Evolutionary conservation across 2,888 invertebrate genomes (phyloP).

Genomic region (Andrena praecox): DNA sequence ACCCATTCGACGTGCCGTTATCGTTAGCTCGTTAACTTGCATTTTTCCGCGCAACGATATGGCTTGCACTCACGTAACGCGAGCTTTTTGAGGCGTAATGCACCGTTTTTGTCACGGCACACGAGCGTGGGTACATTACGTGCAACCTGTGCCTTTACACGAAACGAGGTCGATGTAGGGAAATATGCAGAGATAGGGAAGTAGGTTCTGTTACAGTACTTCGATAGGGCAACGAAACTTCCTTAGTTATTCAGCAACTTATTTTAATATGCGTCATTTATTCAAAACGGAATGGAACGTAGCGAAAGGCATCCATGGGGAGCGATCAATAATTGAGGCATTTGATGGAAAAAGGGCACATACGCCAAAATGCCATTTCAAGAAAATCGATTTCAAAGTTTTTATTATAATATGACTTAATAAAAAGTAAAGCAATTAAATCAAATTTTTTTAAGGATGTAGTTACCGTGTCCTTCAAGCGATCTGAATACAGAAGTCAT

Average conservation of each 20-base stretch:
- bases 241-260: neutral
- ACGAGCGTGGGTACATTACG: slow-evolving; percentile 38
- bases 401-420: too few relatives aligned
- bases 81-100: slow-evolving; percentile 45
- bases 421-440: too few relatives aligned
- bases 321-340: too few relatives aligned
- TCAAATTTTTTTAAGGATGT: too few relatives aligned
- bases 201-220: neutral
- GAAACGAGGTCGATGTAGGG: slow-evolving; percentile 7
- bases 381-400: too few relatives aligned
- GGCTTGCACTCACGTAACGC: slow-evolving; percentile 51
- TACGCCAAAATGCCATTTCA: too few relatives aligned
- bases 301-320: too few relatives aligned
- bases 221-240: neutral
- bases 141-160: slow-evolving; percentile 4
- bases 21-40: slow-evolving; percentile 48
- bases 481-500: too few relatives aligned
- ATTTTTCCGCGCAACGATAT: slow-evolving; percentile 42
- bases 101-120: slow-evolving; percentile 46
- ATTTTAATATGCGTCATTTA: neutral
- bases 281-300: too few relatives aligned
- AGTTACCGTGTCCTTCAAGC: too few relatives aligned
- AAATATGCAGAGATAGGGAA: neutral
- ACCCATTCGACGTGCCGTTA: slow-evolving; percentile 50
- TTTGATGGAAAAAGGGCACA: too few relatives aligned